phyloP scores from a whole-genome alignment of 2,113 vertebrate species.

The Myotis lucifugus region DNA sequence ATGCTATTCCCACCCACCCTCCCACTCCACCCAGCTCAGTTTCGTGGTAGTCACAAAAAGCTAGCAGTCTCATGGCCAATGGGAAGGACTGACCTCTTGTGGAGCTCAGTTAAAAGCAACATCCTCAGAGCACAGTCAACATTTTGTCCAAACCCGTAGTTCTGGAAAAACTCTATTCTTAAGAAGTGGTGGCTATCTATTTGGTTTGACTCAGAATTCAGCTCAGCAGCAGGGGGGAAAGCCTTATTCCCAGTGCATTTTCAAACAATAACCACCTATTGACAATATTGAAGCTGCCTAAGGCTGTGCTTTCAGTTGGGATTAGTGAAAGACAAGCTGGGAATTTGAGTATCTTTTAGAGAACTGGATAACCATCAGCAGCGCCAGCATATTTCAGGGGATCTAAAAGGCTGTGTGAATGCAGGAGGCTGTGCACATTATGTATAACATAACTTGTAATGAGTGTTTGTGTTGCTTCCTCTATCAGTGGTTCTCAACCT shows the following conservation, averaged over 20 bases:
- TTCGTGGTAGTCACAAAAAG: neutral
- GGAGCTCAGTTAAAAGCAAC: neutral
- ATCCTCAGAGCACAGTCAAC: neutral
- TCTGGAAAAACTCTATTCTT: conserved; percentile 5
- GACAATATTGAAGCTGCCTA: neutral
- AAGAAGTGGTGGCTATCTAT: neutral
- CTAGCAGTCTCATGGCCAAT: neutral
- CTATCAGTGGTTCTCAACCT: too few relatives aligned
- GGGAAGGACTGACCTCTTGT: conserved; percentile 22
- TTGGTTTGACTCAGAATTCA: conserved; percentile 19
- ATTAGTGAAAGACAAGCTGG: neutral
- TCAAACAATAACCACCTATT: neutral
- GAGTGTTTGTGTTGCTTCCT: too few relatives aligned
- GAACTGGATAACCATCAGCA: neutral
- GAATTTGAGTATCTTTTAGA: neutral
- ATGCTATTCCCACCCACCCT: neutral
- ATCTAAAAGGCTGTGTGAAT: neutral
- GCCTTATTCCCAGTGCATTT: neutral
- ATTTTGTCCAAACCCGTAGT: neutral
- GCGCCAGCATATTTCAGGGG: neutral
- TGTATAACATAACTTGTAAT: too few relatives aligned
- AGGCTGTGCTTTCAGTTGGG: neutral
- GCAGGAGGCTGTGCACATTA: neutral
- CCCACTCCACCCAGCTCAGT: neutral
- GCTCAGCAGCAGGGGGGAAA: neutral